Conservation (phyloP, 2,888 invertebrate genomes). For the Rhimphoctona megacephalus region DNA sequence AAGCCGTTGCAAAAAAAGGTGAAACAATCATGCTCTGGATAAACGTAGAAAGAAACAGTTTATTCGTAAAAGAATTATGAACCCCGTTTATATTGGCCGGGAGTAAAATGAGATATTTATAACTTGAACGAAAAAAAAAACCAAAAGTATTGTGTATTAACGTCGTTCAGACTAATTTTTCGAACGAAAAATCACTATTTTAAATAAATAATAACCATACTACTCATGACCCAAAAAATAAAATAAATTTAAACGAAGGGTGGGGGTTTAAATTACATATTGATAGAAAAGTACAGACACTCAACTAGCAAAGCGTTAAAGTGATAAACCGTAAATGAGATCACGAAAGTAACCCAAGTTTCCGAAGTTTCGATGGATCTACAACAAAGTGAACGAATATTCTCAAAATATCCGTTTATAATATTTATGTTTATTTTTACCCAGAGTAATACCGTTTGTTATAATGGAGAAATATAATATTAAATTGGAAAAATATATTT, state of each 20-base stretch:
- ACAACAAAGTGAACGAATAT: slow-evolving; percentile 53
- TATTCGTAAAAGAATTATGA: not conserved
- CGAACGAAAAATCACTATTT: slow-evolving; percentile 59
- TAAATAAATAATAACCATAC: slow-evolving; percentile 60
- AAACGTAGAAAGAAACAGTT: not conserved
- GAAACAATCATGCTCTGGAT: slow-evolving; percentile 11
- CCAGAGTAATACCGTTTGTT: not conserved
- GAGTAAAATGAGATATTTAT: slow-evolving; percentile 24
- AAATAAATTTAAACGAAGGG: slow-evolving; percentile 13
- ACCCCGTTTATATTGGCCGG: not conserved
- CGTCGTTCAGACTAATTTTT: slow-evolving; percentile 12
- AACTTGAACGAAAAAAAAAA: slow-evolving; percentile 26
- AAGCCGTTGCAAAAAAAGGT: not conserved
- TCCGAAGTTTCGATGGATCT: slow-evolving; percentile 74
- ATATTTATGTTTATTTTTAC: not conserved
- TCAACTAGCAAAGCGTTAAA: slow-evolving; percentile 84
- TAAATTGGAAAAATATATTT: not conserved
- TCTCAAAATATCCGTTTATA: slow-evolving; percentile 5
- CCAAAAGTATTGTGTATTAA: slow-evolving; percentile 9
- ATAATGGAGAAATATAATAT: not conserved
- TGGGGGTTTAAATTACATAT: slow-evolving; percentile 64
- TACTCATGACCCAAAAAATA: slow-evolving; percentile 33
- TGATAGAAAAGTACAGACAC: slow-evolving; percentile 76
- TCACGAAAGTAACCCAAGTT: slow-evolving; percentile 76
- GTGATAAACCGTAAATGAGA: slow-evolving; percentile 83